phyloP scores from a whole-genome alignment of 2,797 vertebrate genomes.

The Hozukius guyotensis region DNA sequence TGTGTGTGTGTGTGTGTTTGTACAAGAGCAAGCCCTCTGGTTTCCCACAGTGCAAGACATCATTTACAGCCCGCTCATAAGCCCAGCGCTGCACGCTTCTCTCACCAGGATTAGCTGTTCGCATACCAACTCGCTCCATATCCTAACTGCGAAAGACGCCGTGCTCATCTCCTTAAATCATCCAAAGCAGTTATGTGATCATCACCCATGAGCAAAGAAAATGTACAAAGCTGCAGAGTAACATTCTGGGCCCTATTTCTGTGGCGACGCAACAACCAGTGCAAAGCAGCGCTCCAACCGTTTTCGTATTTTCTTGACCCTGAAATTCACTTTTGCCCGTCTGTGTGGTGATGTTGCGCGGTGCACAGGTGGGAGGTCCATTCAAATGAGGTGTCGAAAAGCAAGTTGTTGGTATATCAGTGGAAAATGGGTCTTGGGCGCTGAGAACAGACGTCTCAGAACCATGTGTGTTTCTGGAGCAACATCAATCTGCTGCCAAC shows the following conservation, averaged over 20 bases:
- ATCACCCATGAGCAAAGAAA: not conserved
- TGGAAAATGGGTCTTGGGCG: not conserved
- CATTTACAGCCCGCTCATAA: conserved; percentile 43
- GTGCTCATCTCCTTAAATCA: conserved; percentile 20
- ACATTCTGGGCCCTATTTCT: not conserved
- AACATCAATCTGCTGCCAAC: not conserved
- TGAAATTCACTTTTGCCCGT: not conserved
- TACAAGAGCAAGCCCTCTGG: conserved; percentile 29
- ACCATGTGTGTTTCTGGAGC: too few species aligned
- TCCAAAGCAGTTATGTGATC: not conserved
- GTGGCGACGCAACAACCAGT: not conserved
- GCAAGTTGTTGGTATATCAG: not conserved
- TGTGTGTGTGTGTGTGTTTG: not conserved
- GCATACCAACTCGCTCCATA: conserved; percentile 3
- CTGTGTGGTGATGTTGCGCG: not conserved
- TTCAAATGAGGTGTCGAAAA: not conserved
- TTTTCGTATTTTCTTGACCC: not conserved
- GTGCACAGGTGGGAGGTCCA: not conserved
- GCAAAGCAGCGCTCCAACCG: not conserved
- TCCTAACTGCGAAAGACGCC: not conserved
- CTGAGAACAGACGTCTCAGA: not conserved
- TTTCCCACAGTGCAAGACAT: conserved; percentile 68
- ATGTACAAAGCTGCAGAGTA: not conserved
- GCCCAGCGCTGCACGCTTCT: conserved; percentile 2
- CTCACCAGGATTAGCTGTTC: conserved; percentile 35